Conservation (phyloP, 2,888 invertebrate species). For the Sinhomidia bicolor region DNA sequence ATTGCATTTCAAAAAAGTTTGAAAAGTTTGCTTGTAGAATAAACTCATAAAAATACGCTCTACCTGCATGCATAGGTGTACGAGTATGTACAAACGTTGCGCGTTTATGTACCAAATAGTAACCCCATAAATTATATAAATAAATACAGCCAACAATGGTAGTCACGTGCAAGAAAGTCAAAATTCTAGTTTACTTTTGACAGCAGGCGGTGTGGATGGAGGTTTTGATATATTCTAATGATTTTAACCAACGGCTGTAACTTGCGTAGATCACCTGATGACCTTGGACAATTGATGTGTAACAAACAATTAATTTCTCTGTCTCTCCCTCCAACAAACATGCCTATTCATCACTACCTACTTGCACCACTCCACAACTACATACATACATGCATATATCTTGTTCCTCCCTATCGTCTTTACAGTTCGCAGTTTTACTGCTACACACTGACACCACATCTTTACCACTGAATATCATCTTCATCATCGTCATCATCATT, state of each 20-base stretch:
- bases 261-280: conserved; percentile 51
- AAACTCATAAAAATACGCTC: too few species aligned
- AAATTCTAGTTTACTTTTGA: conserved; percentile 70
- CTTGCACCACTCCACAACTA: background rate
- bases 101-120: background rate
- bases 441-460: background rate
- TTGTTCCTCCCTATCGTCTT: conserved; percentile 22
- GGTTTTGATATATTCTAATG: conserved; percentile 50
- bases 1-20: background rate
- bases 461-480: conserved; percentile 18
- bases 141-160: conserved; percentile 41
- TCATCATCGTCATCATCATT: too few species aligned
- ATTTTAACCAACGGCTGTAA: conserved; percentile 38
- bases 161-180: conserved; percentile 74
- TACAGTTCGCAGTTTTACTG: background rate
- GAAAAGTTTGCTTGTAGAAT: background rate
- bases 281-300: conserved; percentile 68
- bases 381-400: background rate
- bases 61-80: too few species aligned
- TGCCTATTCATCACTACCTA: conserved; percentile 33
- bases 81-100: too few species aligned
- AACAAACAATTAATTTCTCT: conserved; percentile 66
- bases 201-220: conserved; percentile 56
- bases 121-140: conserved; percentile 68
- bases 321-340: conserved; percentile 33